Evolutionary conservation across 2,113 vertebrate genomes (phyloP).

Genomic region (Dendropsophus ebraccatus): DNA sequence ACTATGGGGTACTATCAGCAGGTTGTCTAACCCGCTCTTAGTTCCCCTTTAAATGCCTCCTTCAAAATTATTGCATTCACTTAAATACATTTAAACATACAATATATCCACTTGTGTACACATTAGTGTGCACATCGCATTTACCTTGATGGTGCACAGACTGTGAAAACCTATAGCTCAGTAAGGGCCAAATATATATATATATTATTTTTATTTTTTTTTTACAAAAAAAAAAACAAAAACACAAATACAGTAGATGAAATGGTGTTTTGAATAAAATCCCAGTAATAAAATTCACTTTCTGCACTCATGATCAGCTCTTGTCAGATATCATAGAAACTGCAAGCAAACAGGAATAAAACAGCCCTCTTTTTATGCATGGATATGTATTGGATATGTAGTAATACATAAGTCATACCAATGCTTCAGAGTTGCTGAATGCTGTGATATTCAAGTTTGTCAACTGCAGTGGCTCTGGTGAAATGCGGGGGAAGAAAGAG

Average conservation of each 20-base stretch:
- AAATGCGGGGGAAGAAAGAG: conserved; percentile 55
- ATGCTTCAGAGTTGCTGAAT: conserved; percentile 27
- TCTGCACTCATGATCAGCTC: conserved; percentile 24
- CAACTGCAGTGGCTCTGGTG: conserved; percentile 58
- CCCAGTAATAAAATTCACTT: conserved; percentile 29
- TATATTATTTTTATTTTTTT: too few relatives aligned
- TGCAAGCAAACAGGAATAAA: conserved; percentile 47
- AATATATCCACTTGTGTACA: too few relatives aligned
- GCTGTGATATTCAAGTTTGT: conserved; percentile 29
- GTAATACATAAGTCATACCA: conserved; percentile 54
- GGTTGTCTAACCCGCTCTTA: too few relatives aligned
- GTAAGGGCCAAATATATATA: not conserved
- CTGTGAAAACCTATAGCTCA: too few relatives aligned
- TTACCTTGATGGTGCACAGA: too few relatives aligned
- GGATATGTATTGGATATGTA: conserved; percentile 50
- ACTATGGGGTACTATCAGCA: too few relatives aligned
- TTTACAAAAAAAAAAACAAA: not conserved
- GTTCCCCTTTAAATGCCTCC: too few relatives aligned
- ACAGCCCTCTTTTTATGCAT: conserved; percentile 52
- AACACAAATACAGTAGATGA: not conserved
- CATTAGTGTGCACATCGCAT: too few relatives aligned
- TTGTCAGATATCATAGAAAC: conserved; percentile 51
- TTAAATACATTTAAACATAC: too few relatives aligned
- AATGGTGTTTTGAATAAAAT: conserved; percentile 30
- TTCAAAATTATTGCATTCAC: too few relatives aligned